A percentile compares a stretch with the other conserved stretches of the same genome.
phyloP scores from a whole-genome alignment of 2,888 invertebrate species.

The Geotrupes spiniger region DNA sequence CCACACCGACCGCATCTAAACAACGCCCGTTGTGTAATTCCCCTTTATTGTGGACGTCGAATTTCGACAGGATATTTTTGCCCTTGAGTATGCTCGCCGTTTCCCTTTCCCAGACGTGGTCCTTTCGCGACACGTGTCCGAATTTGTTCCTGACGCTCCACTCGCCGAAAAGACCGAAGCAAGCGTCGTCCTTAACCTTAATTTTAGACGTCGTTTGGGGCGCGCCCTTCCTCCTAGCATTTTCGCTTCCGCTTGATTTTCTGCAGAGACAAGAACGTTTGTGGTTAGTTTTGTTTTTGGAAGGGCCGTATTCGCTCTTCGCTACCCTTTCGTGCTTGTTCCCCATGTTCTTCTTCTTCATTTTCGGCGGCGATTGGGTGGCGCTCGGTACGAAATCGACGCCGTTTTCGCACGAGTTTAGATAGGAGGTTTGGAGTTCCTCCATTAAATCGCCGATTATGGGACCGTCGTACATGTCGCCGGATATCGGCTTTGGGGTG shows the following conservation, averaged over 20 bases:
- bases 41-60: slow-evolving; percentile 18
- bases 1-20: neutral
- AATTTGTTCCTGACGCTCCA: slow-evolving; percentile 32
- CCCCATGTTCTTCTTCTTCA: slow-evolving; percentile 21
- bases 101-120: slow-evolving; percentile 54
- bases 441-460: slow-evolving; percentile 67
- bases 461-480: slow-evolving; percentile 60
- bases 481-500: slow-evolving; percentile 26
- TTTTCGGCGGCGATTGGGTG: slow-evolving; percentile 25
- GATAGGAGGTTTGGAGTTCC: slow-evolving; percentile 57
- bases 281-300: slow-evolving; percentile 37
- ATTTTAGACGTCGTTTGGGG: neutral
- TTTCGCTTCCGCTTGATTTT: slow-evolving; percentile 32
- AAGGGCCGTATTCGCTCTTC: slow-evolving; percentile 29
- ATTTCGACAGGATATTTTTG: slow-evolving; percentile 28
- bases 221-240: slow-evolving; percentile 13
- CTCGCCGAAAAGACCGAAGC: slow-evolving; percentile 33
- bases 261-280: slow-evolving; percentile 40
- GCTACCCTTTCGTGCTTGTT: slow-evolving; percentile 41
- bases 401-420: slow-evolving; percentile 42
- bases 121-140: slow-evolving; percentile 14
- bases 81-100: slow-evolving; percentile 55
- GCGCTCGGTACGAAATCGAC: slow-evolving; percentile 31
- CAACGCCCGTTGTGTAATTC: slow-evolving; percentile 6
- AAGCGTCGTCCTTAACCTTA: slow-evolving; percentile 7